Evolutionary conservation across 2,888 invertebrate genomes (phyloP), one percentile per base, ranked within the genome.

Genomic region (Nephrotoma flavescens): DNA sequence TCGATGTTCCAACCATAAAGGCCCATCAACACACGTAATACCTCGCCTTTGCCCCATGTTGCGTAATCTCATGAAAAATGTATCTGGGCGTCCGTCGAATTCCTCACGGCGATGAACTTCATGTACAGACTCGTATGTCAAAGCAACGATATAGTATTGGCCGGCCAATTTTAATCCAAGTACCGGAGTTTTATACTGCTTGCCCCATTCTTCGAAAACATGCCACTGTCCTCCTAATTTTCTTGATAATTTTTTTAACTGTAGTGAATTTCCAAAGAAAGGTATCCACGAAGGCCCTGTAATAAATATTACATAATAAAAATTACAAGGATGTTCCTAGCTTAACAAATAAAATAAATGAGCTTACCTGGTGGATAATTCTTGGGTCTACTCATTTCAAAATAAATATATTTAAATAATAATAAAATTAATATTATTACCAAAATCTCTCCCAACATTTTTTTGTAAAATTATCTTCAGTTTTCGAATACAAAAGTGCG

Each of bases 61-160:
- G 42, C 95, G 92, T 12, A 95, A 89, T 44, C 93, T 92, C 15
- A 94, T 90, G 88, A 95, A 95, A 89, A 94, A 94, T 87, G 93
- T 94, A 89, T 95, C 93, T 0, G 95, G 95, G 41, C 95, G 91
- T 0, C 94, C 95, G 87, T 94, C 93, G 88, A 93, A 95, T 41
- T 93, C 94, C 87, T 95, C 94, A 12, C 91, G 90, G 0, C 91
- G 90, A 85, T 95, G 91, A 2, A 95, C 92, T 87, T 93, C 91
- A 12, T 92, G 92, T 0, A 94, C 91, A 0, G 92, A 88, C 1
- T 92, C 90, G 88, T 92, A 93, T 0, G 93, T 93, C 41, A 92
- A 92, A 1, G 94, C 94, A 0, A 93, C 92, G 1, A 94, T 92
- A 0, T 93, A 91, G 6, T 91, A 90, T 85, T 93, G 92, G 4